Percentiles rank a stretch among this genome's conserved stretches.
Conservation (phyloP, 1,140 invertebrate genomes). For the Homalodisca vitripennis region DNA sequence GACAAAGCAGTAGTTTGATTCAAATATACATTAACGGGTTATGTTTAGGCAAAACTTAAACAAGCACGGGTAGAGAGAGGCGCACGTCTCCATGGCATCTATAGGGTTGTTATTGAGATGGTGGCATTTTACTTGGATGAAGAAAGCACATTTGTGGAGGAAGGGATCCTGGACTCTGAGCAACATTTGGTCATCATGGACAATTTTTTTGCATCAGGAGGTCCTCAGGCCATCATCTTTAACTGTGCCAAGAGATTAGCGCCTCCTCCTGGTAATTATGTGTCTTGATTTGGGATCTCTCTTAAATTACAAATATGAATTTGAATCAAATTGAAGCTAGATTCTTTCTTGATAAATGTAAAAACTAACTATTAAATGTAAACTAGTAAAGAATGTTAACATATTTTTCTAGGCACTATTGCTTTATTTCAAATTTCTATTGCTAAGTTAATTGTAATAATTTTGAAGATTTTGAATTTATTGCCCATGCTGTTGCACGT, state of each 20-base stretch:
- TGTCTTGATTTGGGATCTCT: conserved; percentile 35
- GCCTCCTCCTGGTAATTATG: conserved; percentile 52
- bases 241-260: conserved; percentile 52
- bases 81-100: neutral
- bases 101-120: conserved; percentile 57
- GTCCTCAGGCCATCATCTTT: conserved; percentile 52
- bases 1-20: too few relatives aligned
- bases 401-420: too few relatives aligned
- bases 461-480: too few relatives aligned
- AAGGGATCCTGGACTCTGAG: conserved; percentile 62
- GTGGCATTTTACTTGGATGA: conserved; percentile 57
- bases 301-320: neutral
- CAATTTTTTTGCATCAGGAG: conserved; percentile 52
- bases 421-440: too few relatives aligned
- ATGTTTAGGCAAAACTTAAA: neutral
- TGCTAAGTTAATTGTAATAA: too few relatives aligned
- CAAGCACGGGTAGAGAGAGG: neutral
- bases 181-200: conserved; percentile 58
- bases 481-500: too few relatives aligned
- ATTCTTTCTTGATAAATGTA: neutral
- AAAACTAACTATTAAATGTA: neutral
- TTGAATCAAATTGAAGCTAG: neutral
- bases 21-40: too few relatives aligned
- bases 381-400: neutral
- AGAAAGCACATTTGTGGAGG: conserved; percentile 57